Evolutionary conservation across 2,113 vertebrate species (phyloP).

Genomic region (Manacus vitellinus): DNA sequence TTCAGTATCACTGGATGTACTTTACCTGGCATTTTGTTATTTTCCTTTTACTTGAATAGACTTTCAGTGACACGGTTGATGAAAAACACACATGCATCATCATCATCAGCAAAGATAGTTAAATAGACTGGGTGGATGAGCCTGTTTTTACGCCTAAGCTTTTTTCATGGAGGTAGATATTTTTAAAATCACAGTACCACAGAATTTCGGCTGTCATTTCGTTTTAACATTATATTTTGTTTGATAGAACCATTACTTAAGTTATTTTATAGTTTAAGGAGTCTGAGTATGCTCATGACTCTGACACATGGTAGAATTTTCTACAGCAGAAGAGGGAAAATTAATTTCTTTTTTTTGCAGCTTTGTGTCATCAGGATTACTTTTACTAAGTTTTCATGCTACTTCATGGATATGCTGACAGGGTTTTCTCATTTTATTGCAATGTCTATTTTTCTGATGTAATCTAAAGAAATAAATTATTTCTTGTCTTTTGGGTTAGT

Average conservation of each 20-base stretch:
- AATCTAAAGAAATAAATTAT: background rate
- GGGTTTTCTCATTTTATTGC: background rate
- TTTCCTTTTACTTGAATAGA: background rate
- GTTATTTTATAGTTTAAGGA: background rate
- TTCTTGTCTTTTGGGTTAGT: background rate
- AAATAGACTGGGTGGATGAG: background rate
- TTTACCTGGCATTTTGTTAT: background rate
- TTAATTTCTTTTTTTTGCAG: background rate
- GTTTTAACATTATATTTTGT: background rate
- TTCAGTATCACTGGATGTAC: background rate
- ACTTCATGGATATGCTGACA: background rate
- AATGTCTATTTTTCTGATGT: background rate
- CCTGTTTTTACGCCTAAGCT: background rate
- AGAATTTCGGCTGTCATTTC: background rate
- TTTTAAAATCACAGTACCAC: background rate
- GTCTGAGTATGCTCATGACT: background rate
- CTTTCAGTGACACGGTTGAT: background rate
- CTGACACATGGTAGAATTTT: background rate
- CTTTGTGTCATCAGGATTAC: background rate
- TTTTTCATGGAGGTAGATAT: background rate
- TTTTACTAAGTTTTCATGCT: background rate
- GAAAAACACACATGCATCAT: background rate
- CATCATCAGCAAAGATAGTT: background rate
- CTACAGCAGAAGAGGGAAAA: background rate
- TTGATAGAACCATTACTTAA: background rate